Evolutionary conservation across 2,888 invertebrate species (phyloP).

Genomic region (Drosophila prolongata): DNA sequence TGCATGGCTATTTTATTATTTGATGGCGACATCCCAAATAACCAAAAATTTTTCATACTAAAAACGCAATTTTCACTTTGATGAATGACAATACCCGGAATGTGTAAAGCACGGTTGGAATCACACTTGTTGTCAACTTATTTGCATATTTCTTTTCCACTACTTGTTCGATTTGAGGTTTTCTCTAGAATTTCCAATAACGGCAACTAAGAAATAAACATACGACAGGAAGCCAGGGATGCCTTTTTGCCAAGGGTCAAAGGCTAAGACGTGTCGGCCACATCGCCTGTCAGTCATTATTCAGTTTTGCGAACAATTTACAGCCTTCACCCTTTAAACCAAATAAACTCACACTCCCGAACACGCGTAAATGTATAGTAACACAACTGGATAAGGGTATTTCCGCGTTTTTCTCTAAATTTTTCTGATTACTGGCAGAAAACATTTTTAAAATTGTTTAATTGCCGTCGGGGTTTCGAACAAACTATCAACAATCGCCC

Average conservation of each 20-base stretch:
- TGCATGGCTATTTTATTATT: no score
- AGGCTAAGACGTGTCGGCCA: conserved; percentile 28
- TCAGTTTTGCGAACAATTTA: conserved; percentile 44
- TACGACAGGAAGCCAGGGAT: conserved; percentile 43
- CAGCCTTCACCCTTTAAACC: conserved; percentile 31
- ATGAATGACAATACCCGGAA: conserved; percentile 10
- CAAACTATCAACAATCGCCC: conserved; percentile 1
- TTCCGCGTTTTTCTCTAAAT: no score
- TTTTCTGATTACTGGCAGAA: no score
- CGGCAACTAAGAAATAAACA: conserved; percentile 47
- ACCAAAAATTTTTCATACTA: neutral
- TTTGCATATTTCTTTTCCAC: conserved; percentile 62
- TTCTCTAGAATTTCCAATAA: conserved; percentile 12
- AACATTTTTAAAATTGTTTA: no score
- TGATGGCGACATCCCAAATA: conserved; percentile 6
- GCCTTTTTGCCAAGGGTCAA: conserved; percentile 42
- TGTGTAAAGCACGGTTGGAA: neutral
- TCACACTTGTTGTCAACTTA: conserved; percentile 44
- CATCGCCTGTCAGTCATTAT: conserved; percentile 44
- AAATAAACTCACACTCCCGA: neutral
- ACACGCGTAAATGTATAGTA: no score
- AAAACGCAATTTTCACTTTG: neutral
- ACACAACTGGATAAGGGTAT: no score
- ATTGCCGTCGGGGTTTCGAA: no score
- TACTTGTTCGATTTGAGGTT: conserved; percentile 22